These are phyloP conservation scores for Accipiter virgatus DNA, from an alignment of 2,113 vertebrate species.

Conservation along the genomic window DNA sequence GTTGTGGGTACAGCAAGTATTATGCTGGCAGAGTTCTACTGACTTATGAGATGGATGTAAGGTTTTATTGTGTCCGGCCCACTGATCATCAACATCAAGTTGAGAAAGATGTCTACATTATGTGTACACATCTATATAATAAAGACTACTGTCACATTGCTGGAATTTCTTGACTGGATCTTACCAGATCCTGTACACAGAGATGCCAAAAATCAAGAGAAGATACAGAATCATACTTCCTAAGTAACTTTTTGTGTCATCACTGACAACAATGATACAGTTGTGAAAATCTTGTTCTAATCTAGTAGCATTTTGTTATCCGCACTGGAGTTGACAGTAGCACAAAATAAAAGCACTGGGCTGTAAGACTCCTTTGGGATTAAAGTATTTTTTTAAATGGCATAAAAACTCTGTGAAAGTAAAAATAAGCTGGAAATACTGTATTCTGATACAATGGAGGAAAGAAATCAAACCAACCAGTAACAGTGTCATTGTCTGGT, in stretches of 20 bases:
- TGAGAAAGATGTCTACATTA: neutral
- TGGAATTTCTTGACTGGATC: neutral
- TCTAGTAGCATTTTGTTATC: neutral
- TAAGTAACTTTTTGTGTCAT: neutral
- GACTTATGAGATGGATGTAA: neutral
- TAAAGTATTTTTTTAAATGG: neutral
- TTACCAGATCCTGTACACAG: neutral
- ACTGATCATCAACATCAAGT: neutral
- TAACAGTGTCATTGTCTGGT: constrained; percentile 88
- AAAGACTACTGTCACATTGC: neutral
- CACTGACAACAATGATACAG: neutral
- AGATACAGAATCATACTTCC: neutral
- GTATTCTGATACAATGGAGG: neutral
- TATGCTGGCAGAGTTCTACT: neutral
- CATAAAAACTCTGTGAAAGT: neutral
- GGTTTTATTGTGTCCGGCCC: neutral
- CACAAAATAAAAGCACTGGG: neutral
- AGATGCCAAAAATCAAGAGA: neutral
- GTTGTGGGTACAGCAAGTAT: neutral
- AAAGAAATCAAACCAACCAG: constrained; percentile 75
- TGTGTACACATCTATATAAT: neutral
- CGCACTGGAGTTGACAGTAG: neutral
- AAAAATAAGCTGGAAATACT: neutral
- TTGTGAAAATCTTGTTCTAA: neutral
- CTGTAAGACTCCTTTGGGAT: neutral